Percentiles rank a stretch among this genome's conserved stretches.
Evolutionary conservation across 2,888 invertebrate species (phyloP).

Genomic region (Hesperia comma): DNA sequence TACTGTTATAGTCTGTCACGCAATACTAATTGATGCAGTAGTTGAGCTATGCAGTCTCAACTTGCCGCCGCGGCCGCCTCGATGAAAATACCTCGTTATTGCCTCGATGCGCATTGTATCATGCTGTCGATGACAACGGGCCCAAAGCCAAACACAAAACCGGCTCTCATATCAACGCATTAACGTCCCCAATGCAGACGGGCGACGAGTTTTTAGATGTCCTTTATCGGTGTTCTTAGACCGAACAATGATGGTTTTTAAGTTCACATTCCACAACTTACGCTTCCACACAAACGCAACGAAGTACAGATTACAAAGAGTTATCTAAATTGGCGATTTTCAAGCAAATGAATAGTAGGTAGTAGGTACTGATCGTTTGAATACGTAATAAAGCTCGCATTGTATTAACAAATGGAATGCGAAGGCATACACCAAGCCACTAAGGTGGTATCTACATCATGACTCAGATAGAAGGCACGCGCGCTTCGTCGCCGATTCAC

Average conservation of each 20-base stretch:
- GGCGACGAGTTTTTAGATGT: slow-evolving; percentile 53
- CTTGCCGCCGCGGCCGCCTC: slow-evolving; percentile 45
- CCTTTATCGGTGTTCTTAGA: slow-evolving; percentile 34
- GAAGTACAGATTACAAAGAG: background rate
- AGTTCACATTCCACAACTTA: slow-evolving; percentile 13
- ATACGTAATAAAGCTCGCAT: slow-evolving; percentile 35
- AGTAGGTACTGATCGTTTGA: slow-evolving; percentile 21
- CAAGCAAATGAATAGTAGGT: slow-evolving; percentile 8
- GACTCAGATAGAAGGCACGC: slow-evolving; percentile 75
- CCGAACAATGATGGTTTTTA: slow-evolving; percentile 9
- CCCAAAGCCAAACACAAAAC: slow-evolving; percentile 63
- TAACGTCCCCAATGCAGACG: slow-evolving; percentile 54
- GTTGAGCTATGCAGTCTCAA: slow-evolving; percentile 42
- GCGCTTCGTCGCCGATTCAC: slow-evolving; percentile 56
- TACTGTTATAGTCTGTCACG: slow-evolving; percentile 74
- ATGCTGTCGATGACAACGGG: slow-evolving; percentile 51
- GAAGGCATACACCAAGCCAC: slow-evolving; percentile 62
- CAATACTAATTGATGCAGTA: slow-evolving; percentile 64
- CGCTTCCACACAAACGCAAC: background rate
- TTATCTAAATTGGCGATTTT: slow-evolving; percentile 2
- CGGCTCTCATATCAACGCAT: slow-evolving; percentile 59
- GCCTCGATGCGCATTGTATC: slow-evolving; percentile 46
- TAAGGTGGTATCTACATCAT: slow-evolving; percentile 49
- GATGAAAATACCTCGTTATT: no score
- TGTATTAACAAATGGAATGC: slow-evolving; percentile 60